Conservation (phyloP, 2,797 vertebrate species). For the Gambusia yucatana region DNA sequence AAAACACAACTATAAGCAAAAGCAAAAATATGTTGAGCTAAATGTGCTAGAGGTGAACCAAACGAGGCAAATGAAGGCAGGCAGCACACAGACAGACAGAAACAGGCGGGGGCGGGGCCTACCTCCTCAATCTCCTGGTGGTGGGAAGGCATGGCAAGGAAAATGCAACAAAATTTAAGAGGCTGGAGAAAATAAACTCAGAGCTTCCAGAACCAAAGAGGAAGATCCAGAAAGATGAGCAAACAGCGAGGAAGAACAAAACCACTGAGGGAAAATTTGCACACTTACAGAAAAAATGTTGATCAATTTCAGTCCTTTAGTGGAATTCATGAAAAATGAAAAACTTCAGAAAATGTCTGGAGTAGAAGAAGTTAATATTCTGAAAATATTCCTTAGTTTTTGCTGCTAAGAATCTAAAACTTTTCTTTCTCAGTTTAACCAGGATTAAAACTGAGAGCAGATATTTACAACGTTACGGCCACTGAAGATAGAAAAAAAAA, state of each 20-base stretch:
- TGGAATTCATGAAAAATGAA: background rate
- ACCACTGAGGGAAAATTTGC: background rate
- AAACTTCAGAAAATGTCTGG: background rate
- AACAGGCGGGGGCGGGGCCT: conserved; percentile 78
- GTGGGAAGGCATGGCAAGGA: conserved; percentile 92
- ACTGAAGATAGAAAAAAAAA: too few relatives aligned
- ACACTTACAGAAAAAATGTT: background rate
- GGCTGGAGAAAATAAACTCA: conserved; percentile 58
- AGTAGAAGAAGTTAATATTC: background rate
- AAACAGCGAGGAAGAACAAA: conserved; percentile 27
- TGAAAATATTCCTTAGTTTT: background rate
- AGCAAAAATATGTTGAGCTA: background rate
- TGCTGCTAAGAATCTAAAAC: too few relatives aligned
- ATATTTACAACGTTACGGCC: too few relatives aligned
- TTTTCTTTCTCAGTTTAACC: too few relatives aligned
- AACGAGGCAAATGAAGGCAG: conserved; percentile 24
- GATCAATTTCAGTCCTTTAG: background rate
- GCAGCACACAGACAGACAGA: conserved; percentile 12
- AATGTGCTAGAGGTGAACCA: background rate
- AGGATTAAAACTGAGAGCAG: too few relatives aligned
- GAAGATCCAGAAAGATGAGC: conserved; percentile 54
- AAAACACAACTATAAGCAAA: background rate
- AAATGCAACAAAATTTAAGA: conserved; percentile 90
- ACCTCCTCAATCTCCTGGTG: conserved; percentile 98
- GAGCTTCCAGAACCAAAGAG: conserved; percentile 74